Percentiles rank a stretch among this genome's conserved stretches.
Conservation (phyloP, 2,797 vertebrate species). For the Xenopus petersii region DNA sequence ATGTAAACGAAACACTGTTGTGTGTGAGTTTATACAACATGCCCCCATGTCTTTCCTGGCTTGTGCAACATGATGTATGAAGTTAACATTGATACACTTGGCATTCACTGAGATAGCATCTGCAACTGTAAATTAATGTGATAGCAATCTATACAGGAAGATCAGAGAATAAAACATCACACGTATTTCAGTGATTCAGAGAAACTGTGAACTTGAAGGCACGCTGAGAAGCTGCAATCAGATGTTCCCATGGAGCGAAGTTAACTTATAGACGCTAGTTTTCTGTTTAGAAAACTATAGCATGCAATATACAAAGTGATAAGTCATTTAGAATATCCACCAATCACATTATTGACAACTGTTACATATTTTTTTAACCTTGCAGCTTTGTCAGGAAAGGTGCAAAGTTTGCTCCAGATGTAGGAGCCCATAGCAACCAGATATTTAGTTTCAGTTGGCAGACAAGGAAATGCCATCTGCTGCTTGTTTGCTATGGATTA, state of each 20-base stretch:
- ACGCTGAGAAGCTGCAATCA: constrained; percentile 41
- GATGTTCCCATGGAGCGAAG: constrained; percentile 28
- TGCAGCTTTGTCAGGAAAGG: no score
- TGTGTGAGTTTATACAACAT: background rate
- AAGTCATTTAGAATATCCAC: no score
- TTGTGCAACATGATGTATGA: background rate
- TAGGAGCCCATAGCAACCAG: no score
- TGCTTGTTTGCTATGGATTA: no score
- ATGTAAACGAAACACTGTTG: no score
- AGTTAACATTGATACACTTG: constrained; percentile 32
- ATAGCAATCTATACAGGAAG: constrained; percentile 35
- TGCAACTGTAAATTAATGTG: constrained; percentile 46
- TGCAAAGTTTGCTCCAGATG: no score
- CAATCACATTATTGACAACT: no score
- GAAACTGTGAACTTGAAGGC: constrained; percentile 45
- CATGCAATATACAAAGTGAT: no score
- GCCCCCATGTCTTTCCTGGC: background rate
- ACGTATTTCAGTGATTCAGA: constrained; percentile 26
- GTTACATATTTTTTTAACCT: no score
- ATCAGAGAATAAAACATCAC: constrained; percentile 37
- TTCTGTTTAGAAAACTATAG: background rate
- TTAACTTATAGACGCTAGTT: constrained; percentile 27
- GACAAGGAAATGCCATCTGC: no score
- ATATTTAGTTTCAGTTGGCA: no score
- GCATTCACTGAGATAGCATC: constrained; percentile 43